These are phyloP conservation scores for Dromius quadrimaculatus DNA, from an alignment of 2,888 invertebrate genomes.

Conservation along the genomic window DNA sequence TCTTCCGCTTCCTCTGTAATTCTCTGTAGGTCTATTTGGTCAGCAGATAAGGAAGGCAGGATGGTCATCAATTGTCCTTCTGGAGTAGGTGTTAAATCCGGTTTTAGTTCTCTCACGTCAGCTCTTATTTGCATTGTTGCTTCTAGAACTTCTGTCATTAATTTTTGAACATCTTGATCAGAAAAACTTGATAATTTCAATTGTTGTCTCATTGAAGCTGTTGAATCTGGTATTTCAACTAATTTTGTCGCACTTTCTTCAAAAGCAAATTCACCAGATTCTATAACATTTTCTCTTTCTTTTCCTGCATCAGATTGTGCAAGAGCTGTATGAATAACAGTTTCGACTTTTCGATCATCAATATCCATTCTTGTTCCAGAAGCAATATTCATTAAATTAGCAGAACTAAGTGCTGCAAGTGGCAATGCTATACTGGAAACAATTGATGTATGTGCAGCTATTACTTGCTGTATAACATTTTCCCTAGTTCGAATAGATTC, in stretches of 20 bases:
- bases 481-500: constrained; percentile 55
- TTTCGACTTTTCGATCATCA: constrained; percentile 7
- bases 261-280: constrained; percentile 46
- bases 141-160: constrained; percentile 68
- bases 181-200: constrained; percentile 36
- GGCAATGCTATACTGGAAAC: constrained; percentile 61
- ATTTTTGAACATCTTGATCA: constrained; percentile 62
- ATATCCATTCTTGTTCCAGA: constrained; percentile 6
- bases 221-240: constrained; percentile 45
- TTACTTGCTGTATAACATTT: constrained; percentile 54
- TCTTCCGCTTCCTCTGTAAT: constrained; percentile 56
- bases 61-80: constrained; percentile 65
- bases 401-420: constrained; percentile 53
- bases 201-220: constrained; percentile 45
- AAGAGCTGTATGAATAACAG: too few relatives aligned
- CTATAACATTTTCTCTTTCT: constrained; percentile 49
- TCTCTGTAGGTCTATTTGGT: constrained; percentile 58
- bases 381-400: constrained; percentile 24
- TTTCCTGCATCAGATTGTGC: constrained; percentile 30
- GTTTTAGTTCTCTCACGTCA: constrained; percentile 68
- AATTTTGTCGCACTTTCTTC: constrained; percentile 2
- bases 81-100: constrained; percentile 69
- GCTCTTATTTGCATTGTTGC: constrained; percentile 67
- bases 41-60: constrained; percentile 58
- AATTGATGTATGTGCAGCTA: constrained; percentile 59